A percentile compares a stretch with the other conserved stretches of the same genome.
These are phyloP conservation scores for Meleagris gallopavo DNA, from an alignment of 2,113 vertebrate species.

Conservation along the genomic window DNA sequence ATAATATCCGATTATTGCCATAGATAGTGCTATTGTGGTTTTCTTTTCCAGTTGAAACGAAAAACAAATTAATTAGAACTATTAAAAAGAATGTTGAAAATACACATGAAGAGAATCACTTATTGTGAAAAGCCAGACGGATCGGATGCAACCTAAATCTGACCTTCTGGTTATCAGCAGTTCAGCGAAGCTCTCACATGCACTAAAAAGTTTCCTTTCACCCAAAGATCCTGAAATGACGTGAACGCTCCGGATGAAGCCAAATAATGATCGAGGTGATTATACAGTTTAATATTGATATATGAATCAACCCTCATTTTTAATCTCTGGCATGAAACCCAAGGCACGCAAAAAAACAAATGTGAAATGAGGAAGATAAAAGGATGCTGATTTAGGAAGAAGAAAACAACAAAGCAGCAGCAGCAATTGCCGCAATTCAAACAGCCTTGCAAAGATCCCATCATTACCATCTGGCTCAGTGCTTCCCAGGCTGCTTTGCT, in stretches of 20 bases:
- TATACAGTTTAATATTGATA: slow-evolving; percentile 35
- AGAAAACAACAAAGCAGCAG: neutral
- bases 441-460: slow-evolving; percentile 26
- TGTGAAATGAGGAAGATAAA: slow-evolving; percentile 71
- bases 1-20: slow-evolving; percentile 4
- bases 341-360: slow-evolving; percentile 66
- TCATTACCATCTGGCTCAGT: slow-evolving; percentile 55
- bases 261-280: slow-evolving; percentile 40
- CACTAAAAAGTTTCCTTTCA: neutral
- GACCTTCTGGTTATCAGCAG: neutral
- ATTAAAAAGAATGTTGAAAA: neutral
- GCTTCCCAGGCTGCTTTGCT: slow-evolving; percentile 50
- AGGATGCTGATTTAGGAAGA: slow-evolving; percentile 66
- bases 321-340: slow-evolving; percentile 57
- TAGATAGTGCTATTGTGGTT: neutral
- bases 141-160: neutral
- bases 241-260: slow-evolving; percentile 8
- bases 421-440: slow-evolving; percentile 46
- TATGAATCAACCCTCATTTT: slow-evolving; percentile 50
- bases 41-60: slow-evolving; percentile 1
- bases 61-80: neutral
- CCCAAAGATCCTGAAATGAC: neutral
- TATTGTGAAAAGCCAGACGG: neutral
- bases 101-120: neutral
- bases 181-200: neutral